Percentiles rank a stretch among this genome's conserved stretches.
Evolutionary conservation across 2,888 invertebrate species (phyloP).

Genomic region (Synanthedon tipuliformis): DNA sequence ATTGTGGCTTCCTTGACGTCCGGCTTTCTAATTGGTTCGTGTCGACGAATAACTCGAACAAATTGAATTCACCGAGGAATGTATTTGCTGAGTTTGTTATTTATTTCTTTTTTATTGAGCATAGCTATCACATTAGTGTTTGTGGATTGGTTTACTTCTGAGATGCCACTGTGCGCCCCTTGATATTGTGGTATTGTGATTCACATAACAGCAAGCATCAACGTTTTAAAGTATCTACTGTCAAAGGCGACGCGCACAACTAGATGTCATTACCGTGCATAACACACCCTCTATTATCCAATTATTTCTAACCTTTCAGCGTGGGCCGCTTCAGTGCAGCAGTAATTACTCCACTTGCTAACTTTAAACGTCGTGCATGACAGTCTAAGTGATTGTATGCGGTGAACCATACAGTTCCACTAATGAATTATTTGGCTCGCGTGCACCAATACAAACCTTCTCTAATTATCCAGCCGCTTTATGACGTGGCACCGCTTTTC

Average conservation of each 20-base stretch:
- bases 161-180: background rate
- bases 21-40: slow-evolving; percentile 64
- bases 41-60: slow-evolving; percentile 46
- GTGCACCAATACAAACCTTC: slow-evolving; percentile 37
- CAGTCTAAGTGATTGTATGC: slow-evolving; percentile 64
- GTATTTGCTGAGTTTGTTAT: slow-evolving; percentile 12
- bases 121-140: background rate
- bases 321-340: slow-evolving; percentile 36
- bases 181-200: background rate
- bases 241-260: slow-evolving; percentile 30
- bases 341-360: slow-evolving; percentile 45
- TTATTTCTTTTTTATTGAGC: slow-evolving; percentile 8
- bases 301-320: slow-evolving; percentile 69
- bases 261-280: slow-evolving; percentile 53
- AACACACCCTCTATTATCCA: slow-evolving; percentile 57
- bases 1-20: slow-evolving; percentile 63
- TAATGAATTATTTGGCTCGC: slow-evolving; percentile 67
- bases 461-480: slow-evolving; percentile 42
- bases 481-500: slow-evolving; percentile 28
- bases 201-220: background rate
- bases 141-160: background rate
- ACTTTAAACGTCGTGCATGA: slow-evolving; percentile 59
- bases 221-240: slow-evolving; percentile 3
- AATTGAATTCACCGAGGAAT: slow-evolving; percentile 44
- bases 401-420: slow-evolving; percentile 34